Percentiles rank a stretch among this genome's conserved stretches.
These are phyloP conservation scores for Lymantria monacha DNA, from an alignment of 2,888 invertebrate species.

Conservation along the genomic window DNA sequence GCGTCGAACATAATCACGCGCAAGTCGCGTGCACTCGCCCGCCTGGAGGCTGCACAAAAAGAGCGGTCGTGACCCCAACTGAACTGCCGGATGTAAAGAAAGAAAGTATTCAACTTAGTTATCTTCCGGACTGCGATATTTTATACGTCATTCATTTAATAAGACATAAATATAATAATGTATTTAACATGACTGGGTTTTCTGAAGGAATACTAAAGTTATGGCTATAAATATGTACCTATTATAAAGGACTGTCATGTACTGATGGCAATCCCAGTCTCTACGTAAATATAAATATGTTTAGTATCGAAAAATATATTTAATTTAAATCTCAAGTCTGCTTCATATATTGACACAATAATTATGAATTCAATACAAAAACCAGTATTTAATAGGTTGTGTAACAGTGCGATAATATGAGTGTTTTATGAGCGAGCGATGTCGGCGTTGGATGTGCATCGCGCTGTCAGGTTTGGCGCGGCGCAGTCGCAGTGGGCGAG, in stretches of 20 bases:
- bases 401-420: slow-evolving; percentile 24
- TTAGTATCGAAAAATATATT: no score
- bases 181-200: background rate
- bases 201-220: no score
- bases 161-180: slow-evolving; percentile 9
- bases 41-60: slow-evolving; percentile 62
- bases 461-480: slow-evolving; percentile 20
- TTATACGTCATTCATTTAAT: slow-evolving; percentile 25
- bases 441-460: slow-evolving; percentile 42
- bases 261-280: no score
- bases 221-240: no score
- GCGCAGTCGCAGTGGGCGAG: slow-evolving; percentile 75
- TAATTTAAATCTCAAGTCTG: no score
- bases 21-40: slow-evolving; percentile 58
- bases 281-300: no score
- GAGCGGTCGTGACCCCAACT: slow-evolving; percentile 72
- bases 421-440: slow-evolving; percentile 26
- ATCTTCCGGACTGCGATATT: slow-evolving; percentile 33
- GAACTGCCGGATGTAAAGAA: slow-evolving; percentile 77
- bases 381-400: slow-evolving; percentile 16
- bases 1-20: slow-evolving; percentile 72
- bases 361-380: slow-evolving; percentile 3
- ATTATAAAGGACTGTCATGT: no score
- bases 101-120: slow-evolving; percentile 70
- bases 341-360: slow-evolving; percentile 4